phyloP scores from a whole-genome alignment of 2,888 invertebrate genomes.

The Lissocephala sabroskyi region DNA sequence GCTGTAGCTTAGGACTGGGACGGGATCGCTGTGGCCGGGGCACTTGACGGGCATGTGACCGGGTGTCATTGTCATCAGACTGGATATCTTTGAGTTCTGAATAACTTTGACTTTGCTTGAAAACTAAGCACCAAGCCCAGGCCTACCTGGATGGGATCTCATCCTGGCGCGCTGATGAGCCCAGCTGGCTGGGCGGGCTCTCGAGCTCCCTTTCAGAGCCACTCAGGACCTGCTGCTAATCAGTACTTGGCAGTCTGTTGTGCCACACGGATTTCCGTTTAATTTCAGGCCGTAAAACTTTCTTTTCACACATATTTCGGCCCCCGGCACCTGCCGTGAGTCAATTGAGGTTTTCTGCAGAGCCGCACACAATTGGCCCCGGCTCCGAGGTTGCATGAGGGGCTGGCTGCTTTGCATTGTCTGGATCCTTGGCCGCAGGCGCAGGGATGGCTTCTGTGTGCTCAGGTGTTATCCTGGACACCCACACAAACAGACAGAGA shows the following conservation, averaged over 20 bases:
- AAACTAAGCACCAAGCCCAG: too few relatives aligned
- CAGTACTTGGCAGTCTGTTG: constrained; percentile 14
- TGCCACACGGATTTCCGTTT: constrained; percentile 45
- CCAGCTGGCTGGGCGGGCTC: too few relatives aligned
- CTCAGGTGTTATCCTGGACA: constrained; percentile 51
- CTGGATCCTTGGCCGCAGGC: constrained; percentile 9
- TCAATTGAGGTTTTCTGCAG: constrained; percentile 52
- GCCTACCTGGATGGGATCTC: too few relatives aligned
- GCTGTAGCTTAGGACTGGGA: constrained; percentile 31
- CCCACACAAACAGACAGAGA: constrained; percentile 1
- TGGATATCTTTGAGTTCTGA: too few relatives aligned
- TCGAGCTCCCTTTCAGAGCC: background rate
- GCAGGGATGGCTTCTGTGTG: constrained; percentile 34
- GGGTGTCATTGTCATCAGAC: background rate
- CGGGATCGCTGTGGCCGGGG: constrained; percentile 22
- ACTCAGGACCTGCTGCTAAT: background rate
- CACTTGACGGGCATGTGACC: constrained; percentile 21
- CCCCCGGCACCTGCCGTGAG: constrained; percentile 18
- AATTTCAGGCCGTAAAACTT: constrained; percentile 33
- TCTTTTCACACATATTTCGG: constrained; percentile 24
- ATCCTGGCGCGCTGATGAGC: too few relatives aligned
- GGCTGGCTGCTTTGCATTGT: constrained; percentile 23
- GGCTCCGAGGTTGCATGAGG: background rate
- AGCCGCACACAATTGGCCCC: constrained; percentile 21
- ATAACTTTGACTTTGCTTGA: too few relatives aligned